Evolutionary conservation across 2,113 vertebrate genomes (phyloP), one percentile per base, ranked within the genome.

Genomic region (Trogon melanurus): DNA sequence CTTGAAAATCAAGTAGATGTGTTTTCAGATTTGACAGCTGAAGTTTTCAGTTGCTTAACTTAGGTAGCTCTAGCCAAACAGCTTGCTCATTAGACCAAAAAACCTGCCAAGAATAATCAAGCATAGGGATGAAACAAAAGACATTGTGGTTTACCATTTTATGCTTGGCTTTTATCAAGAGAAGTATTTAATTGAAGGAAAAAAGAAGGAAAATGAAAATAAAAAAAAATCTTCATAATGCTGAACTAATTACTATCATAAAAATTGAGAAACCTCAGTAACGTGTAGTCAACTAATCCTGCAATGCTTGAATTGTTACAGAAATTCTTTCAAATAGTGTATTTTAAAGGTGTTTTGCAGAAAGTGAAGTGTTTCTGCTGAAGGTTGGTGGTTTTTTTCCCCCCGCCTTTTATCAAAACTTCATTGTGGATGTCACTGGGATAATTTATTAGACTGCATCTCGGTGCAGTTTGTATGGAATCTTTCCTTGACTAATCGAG

Each of bases 1-100:
- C 48, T 91, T 93, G 87, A 96, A 89, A 93, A 70, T 75, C 29
- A 82, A 92, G 16, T 60, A 85, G 67, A 54, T 83, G 13, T 83
- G 44, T 75, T 91, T 97, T 88, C 57, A 78, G 38, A 66, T 92
- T 89, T 94, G 86, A 76, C 73, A 98, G 60, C 65, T 91, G 54
- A 58, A 10, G 70, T 85, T 91, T 91, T 95, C 65, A 34, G 21
- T 97, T 91, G 79, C 50, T 95, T 93, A 72, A 44, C 75, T 93
- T 88, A 51, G 30, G 76, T 97, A 84, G 54, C 93, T 96, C 87
- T 96, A 97, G 60, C 29, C 36, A 89, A 57, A 56, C 47, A 89
- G 45, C 60, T 96, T 97, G 74, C 65, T 97, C 64, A 83, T 97
- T 97, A 97, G 90, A 94, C 30, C 89, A 93, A 96, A 89, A 96